Evolutionary conservation across 2,888 invertebrate genomes (phyloP), one percentile per base, ranked within the genome.

Genomic region (Carcina quercana): DNA sequence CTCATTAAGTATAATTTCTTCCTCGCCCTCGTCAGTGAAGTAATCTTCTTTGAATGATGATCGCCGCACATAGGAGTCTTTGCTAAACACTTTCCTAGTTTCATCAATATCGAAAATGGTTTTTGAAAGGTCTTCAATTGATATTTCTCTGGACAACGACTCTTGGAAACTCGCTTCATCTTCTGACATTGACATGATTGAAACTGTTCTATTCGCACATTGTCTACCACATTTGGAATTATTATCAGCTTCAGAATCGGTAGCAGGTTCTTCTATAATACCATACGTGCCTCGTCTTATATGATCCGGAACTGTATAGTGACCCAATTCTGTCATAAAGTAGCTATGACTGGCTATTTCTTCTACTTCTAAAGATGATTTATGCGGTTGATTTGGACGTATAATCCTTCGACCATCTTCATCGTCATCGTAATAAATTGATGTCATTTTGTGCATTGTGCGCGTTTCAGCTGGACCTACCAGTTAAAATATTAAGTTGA

Each of bases 391-490:
- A 34, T 75, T 85, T 3, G 86, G 85, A 45, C 59, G 59, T 30
- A 85, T 70, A 25, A 85, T 53, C 47, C 68, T 78, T 63, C 57
- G 69, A 38, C 56, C 48, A 40, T 48, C 55, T 37, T 56, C 57
- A 52, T 86, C 86, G 48, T 87, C 87, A 52, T 79, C 78, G 52
- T 86, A 87, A 66, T 85, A 86, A 38, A 87, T 82, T 32, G 88
- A 83, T 30, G 84, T 87, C 85, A 88, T 86, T 86, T 87, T 88
- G 82, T 88, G 88, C 68, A 89, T 85, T 47, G 86, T 86, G 69
- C 86, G 89, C 52, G 86, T 86, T 84, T 89, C 89, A 46, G 88
- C 88, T 48, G 88, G 87, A 87, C 89, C 89, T 89, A 83, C 42
- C 76, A 80, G 66, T 83, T 79, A 74, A 80, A 80, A 82, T 74